Base-by-base conservation (phyloP, 2,888 invertebrate species). In the Macaria liturata region DNA sequence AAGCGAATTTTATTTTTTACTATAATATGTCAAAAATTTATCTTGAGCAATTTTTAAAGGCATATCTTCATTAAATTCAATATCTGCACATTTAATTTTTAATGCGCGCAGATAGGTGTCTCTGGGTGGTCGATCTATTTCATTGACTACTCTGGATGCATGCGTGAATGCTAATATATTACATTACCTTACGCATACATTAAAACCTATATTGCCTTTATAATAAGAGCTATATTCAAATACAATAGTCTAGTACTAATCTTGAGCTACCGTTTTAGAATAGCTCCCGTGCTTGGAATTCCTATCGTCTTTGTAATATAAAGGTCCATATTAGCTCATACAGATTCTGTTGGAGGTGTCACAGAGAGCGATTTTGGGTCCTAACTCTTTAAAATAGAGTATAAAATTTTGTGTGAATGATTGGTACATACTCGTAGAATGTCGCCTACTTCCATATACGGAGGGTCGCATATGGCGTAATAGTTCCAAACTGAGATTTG, bases 381-480 rank as follows among this genome's bases (percentile, higher is more conserved):
- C 61, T 62, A 57, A 53, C 4, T 43, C n/a, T 45, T 46, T 39
- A 3, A 56, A 42, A 58, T 65, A 65, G 59, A 62, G 63, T 57
- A 50, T 45, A 57, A 55, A 63, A 51, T 56, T 53, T 52, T 49
- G 49, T 3, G 48, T 46, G 56, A 54, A 58, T 59, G 58, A 51
- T 49, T 43, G 49, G 32, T 49, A 58, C 59, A 64, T 62, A n/a
- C n/a, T n/a, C n/a, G n/a, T n/a, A 65, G 67, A 70, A 68, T 69
- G 69, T 69, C 68, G 59, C 55, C 66, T 55, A 62, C 62, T 54
- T 62, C 62, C 68, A 59, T 71, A 64, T 61, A 61, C 55, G 66
- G 65, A 61, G 57, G 53, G 60, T 58, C 70, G 66, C 76, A 75
- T 71, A 76, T 76, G 76, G 73, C 73, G 70, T 75, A 75, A 75